phyloP scores from a whole-genome alignment of 2,113 vertebrate genomes.

The Leptosomus discolor region DNA sequence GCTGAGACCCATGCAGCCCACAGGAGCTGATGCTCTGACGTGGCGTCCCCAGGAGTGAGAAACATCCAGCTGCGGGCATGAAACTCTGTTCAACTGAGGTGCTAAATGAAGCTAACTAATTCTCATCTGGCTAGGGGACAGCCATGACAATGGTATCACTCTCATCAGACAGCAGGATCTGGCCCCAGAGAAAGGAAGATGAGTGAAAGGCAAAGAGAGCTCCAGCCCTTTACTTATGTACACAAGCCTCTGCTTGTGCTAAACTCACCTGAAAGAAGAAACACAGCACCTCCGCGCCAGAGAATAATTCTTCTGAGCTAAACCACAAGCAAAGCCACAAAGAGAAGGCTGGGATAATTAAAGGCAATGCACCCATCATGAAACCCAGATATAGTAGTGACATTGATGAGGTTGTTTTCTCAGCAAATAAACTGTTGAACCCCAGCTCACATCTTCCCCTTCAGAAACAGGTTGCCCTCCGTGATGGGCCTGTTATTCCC shows the following conservation, averaged over 20 bases:
- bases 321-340: neutral
- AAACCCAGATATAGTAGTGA: neutral
- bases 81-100: neutral
- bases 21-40: fast-evolving
- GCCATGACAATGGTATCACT: neutral
- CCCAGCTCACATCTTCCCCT: neutral
- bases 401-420: neutral
- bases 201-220: neutral
- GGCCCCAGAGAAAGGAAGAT: neutral
- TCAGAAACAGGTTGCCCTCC: neutral
- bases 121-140: neutral
- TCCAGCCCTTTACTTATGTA: neutral
- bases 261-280: neutral
- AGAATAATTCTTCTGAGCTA: neutral
- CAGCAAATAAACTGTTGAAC: neutral
- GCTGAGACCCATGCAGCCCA: fast-evolving
- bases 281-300: fast-evolving
- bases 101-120: neutral
- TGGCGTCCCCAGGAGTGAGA: fast-evolving
- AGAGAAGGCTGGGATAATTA: neutral
- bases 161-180: neutral
- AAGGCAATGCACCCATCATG: neutral
- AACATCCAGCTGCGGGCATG: neutral
- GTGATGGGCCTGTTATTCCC: neutral
- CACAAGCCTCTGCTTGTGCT: neutral